phyloP scores from a whole-genome alignment of 2,113 vertebrate genomes.

The Hymenochirus boettgeri region DNA sequence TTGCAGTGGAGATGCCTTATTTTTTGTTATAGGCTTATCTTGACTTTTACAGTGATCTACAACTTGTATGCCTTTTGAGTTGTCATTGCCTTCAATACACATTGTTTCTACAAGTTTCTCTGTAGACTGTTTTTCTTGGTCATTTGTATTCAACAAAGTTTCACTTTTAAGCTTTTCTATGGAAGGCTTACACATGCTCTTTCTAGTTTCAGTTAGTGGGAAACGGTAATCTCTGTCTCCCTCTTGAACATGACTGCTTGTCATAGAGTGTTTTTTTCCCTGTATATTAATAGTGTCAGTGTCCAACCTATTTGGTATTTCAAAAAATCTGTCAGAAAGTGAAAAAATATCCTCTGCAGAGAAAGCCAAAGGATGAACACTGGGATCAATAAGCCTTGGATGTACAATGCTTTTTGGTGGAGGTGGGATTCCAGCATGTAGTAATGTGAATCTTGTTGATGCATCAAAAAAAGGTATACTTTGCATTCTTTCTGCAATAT shows the following conservation, averaged over 20 bases:
- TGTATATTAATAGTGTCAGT: slow-evolving; percentile 71
- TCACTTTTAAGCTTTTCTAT: slow-evolving; percentile 58
- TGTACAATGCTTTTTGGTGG: slow-evolving; percentile 70
- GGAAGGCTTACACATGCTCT: slow-evolving; percentile 61
- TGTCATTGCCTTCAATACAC: slow-evolving; percentile 22
- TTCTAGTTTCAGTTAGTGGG: slow-evolving; percentile 78
- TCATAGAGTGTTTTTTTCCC: slow-evolving; percentile 73
- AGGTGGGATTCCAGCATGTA: slow-evolving; percentile 80
- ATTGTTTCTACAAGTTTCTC: not conserved
- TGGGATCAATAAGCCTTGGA: slow-evolving; percentile 70
- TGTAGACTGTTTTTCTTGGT: slow-evolving; percentile 14
- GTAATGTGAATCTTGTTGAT: slow-evolving; percentile 79
- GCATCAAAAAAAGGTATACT: slow-evolving; percentile 82
- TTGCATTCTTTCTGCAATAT: slow-evolving; percentile 75
- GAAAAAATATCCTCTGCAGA: slow-evolving; percentile 82
- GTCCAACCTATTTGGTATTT: slow-evolving; percentile 63
- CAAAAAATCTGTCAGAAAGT: slow-evolving; percentile 70
- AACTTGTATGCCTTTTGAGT: slow-evolving; percentile 30
- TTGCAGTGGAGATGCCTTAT: not conserved
- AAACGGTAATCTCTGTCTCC: slow-evolving; percentile 97
- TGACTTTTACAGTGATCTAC: slow-evolving; percentile 26
- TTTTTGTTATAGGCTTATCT: slow-evolving; percentile 12
- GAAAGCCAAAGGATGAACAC: slow-evolving; percentile 78
- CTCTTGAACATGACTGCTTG: slow-evolving; percentile 76
- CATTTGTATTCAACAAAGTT: not conserved